These are phyloP conservation scores for Stenurella melanura DNA, from an alignment of 2,888 invertebrate genomes.

Conservation along the genomic window DNA sequence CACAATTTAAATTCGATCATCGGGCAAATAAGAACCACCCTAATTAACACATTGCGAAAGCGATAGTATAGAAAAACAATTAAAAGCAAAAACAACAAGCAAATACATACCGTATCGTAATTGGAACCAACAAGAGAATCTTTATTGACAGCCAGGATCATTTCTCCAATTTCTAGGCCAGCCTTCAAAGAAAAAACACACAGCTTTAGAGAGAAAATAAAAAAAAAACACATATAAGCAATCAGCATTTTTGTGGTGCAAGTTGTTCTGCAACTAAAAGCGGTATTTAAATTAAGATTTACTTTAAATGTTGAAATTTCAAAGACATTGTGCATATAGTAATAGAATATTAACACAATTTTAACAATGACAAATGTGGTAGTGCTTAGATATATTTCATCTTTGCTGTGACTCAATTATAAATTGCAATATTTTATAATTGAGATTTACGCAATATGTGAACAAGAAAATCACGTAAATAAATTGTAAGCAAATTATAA, in stretches of 20 bases:
- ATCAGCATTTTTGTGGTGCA: conserved; percentile 6
- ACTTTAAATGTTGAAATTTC: not conserved
- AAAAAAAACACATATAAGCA: conserved; percentile 39
- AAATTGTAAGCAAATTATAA: not conserved
- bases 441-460: not conserved
- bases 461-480: not conserved
- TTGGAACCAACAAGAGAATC: conserved; percentile 91
- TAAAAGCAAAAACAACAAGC: conserved; percentile 30
- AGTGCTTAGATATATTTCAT: not conserved
- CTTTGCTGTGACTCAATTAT: not conserved
- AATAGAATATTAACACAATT: not conserved
- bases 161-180: conserved; percentile 96
- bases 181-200: conserved; percentile 78
- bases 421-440: not conserved
- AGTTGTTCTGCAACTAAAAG: conserved; percentile 16
- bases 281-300: not conserved
- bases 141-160: conserved; percentile 96
- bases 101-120: conserved; percentile 85
- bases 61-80: conserved; percentile 8
- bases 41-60: not conserved
- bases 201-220: conserved; percentile 56
- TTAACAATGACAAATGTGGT: not conserved
- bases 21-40: no score
- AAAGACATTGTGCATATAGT: not conserved
- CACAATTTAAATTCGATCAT: no score